A percentile compares a stretch with the other conserved stretches of the same genome.
Evolutionary conservation across 2,113 vertebrate species (phyloP).

Genomic region (Heteronetta atricapilla): DNA sequence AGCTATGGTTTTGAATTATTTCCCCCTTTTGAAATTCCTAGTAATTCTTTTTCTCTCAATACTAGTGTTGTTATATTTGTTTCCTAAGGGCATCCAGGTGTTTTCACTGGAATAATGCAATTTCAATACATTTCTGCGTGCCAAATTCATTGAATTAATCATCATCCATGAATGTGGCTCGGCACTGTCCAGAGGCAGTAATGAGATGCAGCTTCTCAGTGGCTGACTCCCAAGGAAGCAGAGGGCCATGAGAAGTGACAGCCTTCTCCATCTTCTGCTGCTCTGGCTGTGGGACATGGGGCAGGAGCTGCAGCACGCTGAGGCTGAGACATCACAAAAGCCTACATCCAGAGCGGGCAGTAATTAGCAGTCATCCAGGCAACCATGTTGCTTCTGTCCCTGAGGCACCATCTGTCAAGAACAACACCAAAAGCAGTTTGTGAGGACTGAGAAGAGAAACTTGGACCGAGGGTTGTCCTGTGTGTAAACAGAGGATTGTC

Average conservation of each 20-base stretch:
- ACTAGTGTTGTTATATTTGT: constrained; percentile 5
- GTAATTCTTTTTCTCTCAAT: not conserved
- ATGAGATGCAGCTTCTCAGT: not conserved
- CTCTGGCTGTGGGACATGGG: not conserved
- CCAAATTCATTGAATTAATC: constrained; percentile 19
- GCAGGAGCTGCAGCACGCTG: not conserved
- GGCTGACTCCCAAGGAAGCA: not conserved
- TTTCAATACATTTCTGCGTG: not conserved
- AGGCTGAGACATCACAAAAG: not conserved
- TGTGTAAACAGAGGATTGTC: not conserved
- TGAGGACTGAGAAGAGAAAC: not conserved
- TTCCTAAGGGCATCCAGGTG: constrained; percentile 36
- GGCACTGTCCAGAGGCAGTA: not conserved
- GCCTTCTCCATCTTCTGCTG: not conserved
- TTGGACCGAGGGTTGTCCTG: not conserved
- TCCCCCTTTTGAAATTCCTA: constrained; percentile 25
- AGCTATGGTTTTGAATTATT: not conserved
- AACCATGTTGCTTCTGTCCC: not conserved
- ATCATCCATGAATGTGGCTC: fast-evolving
- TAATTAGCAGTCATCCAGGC: not conserved
- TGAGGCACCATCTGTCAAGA: not conserved
- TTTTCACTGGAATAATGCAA: constrained; percentile 19
- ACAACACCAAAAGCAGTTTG: not conserved
- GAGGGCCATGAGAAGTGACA: not conserved
- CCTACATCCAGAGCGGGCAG: not conserved